Evolutionary conservation across 2,888 invertebrate genomes (phyloP), one percentile per base, ranked within the genome.

Genomic region (Nipponacmea schrenckii): DNA sequence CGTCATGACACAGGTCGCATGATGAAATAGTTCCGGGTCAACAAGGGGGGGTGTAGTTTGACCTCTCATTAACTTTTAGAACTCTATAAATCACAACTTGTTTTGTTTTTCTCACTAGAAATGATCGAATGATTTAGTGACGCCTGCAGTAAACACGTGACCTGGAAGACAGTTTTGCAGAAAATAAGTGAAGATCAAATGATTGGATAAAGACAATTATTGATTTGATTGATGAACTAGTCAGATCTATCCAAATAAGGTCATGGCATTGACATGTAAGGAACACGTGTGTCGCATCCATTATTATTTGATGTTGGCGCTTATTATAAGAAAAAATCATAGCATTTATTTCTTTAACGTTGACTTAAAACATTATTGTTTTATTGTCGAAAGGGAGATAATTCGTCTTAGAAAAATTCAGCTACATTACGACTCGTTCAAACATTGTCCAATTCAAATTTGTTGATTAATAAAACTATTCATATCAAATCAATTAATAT

Each of bases 1-100:
- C 56, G 56, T 14, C 56, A 56, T 56, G 56, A 56, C 56, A 56
- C 56, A 56, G 56, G 56, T 56, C 56, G 20, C 56, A 56, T 24
- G 56, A 56, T 56, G 56, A 56, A 56, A 56, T 24, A 56, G 56
- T 56, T 56, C 56, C 56, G 24, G 56, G 56, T 56, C 56, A 56
- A 56, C 20, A 56, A 56, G 24, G 15, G 20, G 20, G 56, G 56
- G 12, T 39, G 39, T 20, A 56, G 20, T 56, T 56, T 56, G 56
- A 56, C 56, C 56, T 14, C 56, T 56, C 56, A 56, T 56, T 56
- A 56, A 56, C 56, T 56, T 56, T 24, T 56, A 24, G 20, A 24
- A 20, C 24, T 56, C 56, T 20, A 56, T 56, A 56, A 56, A 56
- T 56, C 20, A 56, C 14, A 56, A 24, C 56, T 56, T 56, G 56